Evolutionary conservation across 2,113 vertebrate species (phyloP).

Genomic region (Xenus cinereus): DNA sequence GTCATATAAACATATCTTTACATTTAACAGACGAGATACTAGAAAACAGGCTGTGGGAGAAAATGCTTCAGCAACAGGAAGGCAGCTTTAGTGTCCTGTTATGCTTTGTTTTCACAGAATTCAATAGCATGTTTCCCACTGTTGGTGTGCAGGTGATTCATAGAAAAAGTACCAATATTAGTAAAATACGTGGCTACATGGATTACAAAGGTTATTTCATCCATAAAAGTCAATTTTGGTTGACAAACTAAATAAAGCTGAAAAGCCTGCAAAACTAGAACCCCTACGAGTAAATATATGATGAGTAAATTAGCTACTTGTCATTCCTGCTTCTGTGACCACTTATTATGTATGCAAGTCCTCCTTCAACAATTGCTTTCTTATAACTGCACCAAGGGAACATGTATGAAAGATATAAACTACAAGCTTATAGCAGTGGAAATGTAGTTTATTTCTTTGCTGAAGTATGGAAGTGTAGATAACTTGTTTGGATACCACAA

Average conservation of each 20-base stretch:
- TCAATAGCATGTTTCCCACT: neutral
- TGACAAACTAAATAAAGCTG: neutral
- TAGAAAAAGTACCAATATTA: neutral
- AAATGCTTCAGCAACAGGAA: neutral
- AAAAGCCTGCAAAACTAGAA: neutral
- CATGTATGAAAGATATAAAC: conserved; percentile 16
- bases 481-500: conserved; percentile 45
- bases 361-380: neutral
- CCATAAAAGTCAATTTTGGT: neutral
- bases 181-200: neutral
- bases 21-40: neutral
- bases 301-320: neutral
- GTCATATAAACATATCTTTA: neutral
- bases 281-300: neutral
- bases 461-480: neutral
- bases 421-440: neutral
- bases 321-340: neutral
- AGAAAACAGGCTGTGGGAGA: neutral
- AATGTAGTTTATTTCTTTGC: conserved; percentile 36
- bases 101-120: neutral
- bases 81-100: neutral
- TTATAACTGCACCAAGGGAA: neutral
- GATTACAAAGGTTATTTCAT: neutral
- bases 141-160: neutral
- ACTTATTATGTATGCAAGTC: neutral